Conservation (phyloP, 2,797 vertebrate species). For the Silurus lanzhouensis region DNA sequence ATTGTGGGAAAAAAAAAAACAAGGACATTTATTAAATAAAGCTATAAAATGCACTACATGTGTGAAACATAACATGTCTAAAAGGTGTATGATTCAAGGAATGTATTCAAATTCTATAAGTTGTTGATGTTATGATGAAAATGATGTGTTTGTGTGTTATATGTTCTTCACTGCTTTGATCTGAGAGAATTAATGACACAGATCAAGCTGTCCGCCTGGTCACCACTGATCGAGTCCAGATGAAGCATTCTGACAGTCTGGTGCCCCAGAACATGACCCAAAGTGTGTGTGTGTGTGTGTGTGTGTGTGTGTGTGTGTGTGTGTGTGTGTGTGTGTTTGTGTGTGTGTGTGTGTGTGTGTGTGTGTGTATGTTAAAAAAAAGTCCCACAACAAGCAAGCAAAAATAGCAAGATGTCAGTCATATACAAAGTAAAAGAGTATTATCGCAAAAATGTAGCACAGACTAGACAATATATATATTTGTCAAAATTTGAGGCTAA, state of each 20-base stretch:
- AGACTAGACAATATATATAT: not conserved
- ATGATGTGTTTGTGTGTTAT: conserved; percentile 49
- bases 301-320: conserved; percentile 30
- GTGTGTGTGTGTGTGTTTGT: conserved; percentile 9
- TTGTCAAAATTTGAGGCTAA: no score
- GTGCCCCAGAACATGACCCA: conserved; percentile 59
- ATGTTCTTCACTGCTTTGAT: conserved; percentile 65
- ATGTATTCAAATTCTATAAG: not conserved
- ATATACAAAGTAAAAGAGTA: conserved; percentile 3
- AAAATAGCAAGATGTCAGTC: conserved; percentile 29
- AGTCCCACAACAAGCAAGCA: conserved; percentile 48
- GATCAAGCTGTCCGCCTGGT: conserved; percentile 69
- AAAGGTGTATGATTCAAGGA: not conserved
- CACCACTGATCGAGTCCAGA: conserved; percentile 71
- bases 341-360: conserved; percentile 28
- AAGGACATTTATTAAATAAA: not conserved
- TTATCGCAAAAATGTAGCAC: not conserved
- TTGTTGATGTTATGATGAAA: not conserved
- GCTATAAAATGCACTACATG: not conserved
- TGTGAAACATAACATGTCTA: not conserved
- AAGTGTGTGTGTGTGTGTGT: conserved; percentile 51
- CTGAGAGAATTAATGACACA: conserved; percentile 67
- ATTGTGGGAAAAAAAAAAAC: not conserved
- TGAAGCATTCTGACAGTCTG: conserved; percentile 65
- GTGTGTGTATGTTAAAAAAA: not conserved